Percentiles rank a stretch among this genome's conserved stretches.
phyloP scores from a whole-genome alignment of 2,888 invertebrate genomes.

The Troides aeacus region DNA sequence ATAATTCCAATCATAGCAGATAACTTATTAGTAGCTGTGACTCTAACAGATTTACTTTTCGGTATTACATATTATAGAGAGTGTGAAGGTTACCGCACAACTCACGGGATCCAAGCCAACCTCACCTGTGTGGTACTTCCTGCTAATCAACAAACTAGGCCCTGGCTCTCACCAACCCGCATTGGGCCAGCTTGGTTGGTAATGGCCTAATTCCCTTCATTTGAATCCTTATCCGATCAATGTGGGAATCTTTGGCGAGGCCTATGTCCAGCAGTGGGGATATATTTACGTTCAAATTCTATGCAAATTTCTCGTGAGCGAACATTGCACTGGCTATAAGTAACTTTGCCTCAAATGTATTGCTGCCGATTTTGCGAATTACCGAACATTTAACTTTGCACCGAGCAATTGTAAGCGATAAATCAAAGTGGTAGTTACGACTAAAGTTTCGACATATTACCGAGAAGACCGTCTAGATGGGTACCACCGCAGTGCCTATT shows the following conservation, averaged over 20 bases:
- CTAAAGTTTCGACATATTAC: no score
- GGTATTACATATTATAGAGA: slow-evolving; percentile 31
- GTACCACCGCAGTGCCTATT: no score
- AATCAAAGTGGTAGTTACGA: neutral
- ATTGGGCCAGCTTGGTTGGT: no score
- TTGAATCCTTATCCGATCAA: no score
- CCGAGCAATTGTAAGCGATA: neutral
- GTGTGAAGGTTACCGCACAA: no score
- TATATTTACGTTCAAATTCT: slow-evolving; percentile 57
- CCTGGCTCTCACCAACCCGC: no score
- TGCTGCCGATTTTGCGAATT: slow-evolving; percentile 13
- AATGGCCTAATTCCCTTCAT: no score
- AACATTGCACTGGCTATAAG: slow-evolving; percentile 31
- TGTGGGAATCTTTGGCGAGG: no score
- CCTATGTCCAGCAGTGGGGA: slow-evolving; percentile 50
- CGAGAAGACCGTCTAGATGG: no score
- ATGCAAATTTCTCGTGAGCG: slow-evolving; percentile 46
- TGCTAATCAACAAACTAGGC: no score
- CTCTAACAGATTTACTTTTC: slow-evolving; percentile 64
- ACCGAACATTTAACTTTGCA: slow-evolving; percentile 5
- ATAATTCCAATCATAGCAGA: neutral
- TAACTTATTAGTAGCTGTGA: slow-evolving; percentile 53
- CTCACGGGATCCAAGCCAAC: no score
- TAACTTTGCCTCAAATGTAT: slow-evolving; percentile 22
- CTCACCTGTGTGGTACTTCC: no score